phyloP scores from a whole-genome alignment of 2,797 vertebrate genomes.

The Simalia tracyae region DNA sequence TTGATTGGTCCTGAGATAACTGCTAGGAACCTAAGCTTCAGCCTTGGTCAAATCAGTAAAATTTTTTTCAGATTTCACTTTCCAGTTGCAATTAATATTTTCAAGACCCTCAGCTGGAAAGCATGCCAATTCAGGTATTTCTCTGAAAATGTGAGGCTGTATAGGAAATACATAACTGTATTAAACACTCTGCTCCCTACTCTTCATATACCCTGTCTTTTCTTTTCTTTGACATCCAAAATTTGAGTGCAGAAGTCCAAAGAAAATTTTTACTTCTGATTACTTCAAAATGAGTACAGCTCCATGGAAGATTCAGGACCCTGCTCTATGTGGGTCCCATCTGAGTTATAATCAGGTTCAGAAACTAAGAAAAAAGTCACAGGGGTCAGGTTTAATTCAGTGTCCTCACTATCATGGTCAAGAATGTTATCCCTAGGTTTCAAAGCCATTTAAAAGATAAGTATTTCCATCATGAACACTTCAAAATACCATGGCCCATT shows the following conservation, averaged over 20 bases:
- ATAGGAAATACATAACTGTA: neutral
- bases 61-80: neutral
- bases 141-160: neutral
- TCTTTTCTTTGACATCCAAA: neutral
- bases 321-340: neutral
- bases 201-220: neutral
- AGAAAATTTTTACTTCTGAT: neutral
- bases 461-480: neutral
- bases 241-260: neutral
- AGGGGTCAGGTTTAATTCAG: neutral
- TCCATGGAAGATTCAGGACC: neutral
- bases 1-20: neutral
- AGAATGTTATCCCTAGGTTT: neutral
- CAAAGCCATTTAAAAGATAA: neutral
- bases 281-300: neutral
- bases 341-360: neutral
- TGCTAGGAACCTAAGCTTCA: neutral
- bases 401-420: neutral
- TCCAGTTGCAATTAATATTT: neutral
- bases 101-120: neutral
- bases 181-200: neutral
- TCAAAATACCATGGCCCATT: neutral
- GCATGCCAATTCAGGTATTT: neutral
- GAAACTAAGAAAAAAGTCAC: neutral
- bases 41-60: neutral